Evolutionary conservation across 2,888 invertebrate genomes (phyloP).

Genomic region (Cremastinae sp.): DNA sequence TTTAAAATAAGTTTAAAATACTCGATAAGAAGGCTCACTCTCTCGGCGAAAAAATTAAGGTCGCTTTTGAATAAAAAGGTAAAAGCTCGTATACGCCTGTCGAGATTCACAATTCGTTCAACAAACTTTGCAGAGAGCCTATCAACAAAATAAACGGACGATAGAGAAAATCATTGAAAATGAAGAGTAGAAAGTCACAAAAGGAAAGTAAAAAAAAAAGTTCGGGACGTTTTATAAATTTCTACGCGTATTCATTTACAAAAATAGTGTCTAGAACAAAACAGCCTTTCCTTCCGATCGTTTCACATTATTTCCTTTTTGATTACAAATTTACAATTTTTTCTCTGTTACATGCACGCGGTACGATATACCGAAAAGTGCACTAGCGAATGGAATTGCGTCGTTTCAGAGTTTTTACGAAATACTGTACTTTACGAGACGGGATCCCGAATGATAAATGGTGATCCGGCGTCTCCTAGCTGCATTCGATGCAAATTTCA

Average conservation of each 20-base stretch:
- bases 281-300: no score
- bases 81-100: slow-evolving; percentile 8
- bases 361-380: background rate
- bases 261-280: background rate
- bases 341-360: background rate
- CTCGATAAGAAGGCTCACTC: slow-evolving; percentile 33
- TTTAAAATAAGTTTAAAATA: slow-evolving; percentile 54
- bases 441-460: background rate
- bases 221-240: slow-evolving; percentile 5
- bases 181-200: slow-evolving; percentile 16
- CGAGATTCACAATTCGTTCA: slow-evolving; percentile 21
- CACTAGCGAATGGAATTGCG: background rate
- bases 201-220: slow-evolving; percentile 16
- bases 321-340: background rate
- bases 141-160: slow-evolving; percentile 13
- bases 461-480: slow-evolving; percentile 15
- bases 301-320: no score
- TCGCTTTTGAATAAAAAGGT: slow-evolving; percentile 33
- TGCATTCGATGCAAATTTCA: slow-evolving; percentile 8
- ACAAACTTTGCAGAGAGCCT: slow-evolving; percentile 1
- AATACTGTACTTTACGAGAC: slow-evolving; percentile 19
- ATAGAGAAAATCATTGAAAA: slow-evolving; percentile 11
- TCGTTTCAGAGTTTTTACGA: background rate
- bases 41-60: slow-evolving; percentile 31
- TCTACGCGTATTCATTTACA: background rate